These are phyloP conservation scores for Clytia hemisphaerica DNA, from an alignment of 30 jellyfish, hydroid and myxozoan genomes.

Conservation along the genomic window DNA sequence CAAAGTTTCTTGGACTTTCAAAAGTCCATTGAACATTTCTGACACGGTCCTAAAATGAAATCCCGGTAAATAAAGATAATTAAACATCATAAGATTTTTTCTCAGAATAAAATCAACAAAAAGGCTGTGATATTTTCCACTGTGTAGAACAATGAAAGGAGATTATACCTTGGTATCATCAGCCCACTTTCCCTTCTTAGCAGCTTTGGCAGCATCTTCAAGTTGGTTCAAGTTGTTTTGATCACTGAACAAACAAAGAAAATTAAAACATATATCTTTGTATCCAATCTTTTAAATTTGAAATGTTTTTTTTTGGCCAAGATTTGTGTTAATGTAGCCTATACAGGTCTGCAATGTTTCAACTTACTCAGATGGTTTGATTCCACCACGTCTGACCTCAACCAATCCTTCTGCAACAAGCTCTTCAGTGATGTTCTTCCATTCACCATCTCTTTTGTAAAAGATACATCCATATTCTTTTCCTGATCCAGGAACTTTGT, in stretches of 20 bases:
- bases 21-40: constrained; percentile 72
- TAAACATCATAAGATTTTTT: background rate
- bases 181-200: constrained; percentile 87
- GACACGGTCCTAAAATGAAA: constrained; percentile 58
- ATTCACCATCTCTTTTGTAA: constrained; percentile 61
- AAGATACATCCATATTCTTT: constrained; percentile 86
- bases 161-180: constrained; percentile 63
- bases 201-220: constrained; percentile 75
- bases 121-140: too few relatives aligned
- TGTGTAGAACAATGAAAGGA: background rate
- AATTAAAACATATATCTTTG: background rate
- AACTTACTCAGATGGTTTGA: constrained; percentile 83
- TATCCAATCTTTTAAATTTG: background rate
- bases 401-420: constrained; percentile 94
- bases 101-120: background rate
- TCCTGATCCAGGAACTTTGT: constrained; percentile 85
- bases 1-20: constrained; percentile 73
- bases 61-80: background rate
- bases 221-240: constrained; percentile 61
- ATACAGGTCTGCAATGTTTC: background rate
- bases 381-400: constrained; percentile 79
- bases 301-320: background rate
- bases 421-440: constrained; percentile 48
- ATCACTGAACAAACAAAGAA: constrained; percentile 34
- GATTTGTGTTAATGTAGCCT: background rate